phyloP scores from a whole-genome alignment of 2,113 vertebrate genomes.

The Lepisosteus oculatus region DNA sequence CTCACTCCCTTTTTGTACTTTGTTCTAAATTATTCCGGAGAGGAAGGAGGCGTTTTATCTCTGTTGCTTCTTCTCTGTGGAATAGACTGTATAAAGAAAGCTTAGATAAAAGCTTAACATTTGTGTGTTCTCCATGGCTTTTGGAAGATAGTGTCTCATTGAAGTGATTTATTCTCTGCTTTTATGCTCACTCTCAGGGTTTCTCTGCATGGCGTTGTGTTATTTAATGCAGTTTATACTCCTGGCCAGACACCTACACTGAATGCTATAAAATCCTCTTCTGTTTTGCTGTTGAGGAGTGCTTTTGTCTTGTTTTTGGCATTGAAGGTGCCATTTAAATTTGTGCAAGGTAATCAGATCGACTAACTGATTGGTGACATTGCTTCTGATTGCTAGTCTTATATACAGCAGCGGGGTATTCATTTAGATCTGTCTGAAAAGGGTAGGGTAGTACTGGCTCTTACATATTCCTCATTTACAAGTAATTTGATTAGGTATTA shows the following conservation, averaged over 20 bases:
- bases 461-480: too few species aligned
- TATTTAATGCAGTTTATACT: constrained; percentile 22
- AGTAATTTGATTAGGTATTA: too few species aligned
- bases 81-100: constrained; percentile 40
- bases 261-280: constrained; percentile 23
- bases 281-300: constrained; percentile 25
- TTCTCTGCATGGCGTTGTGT: too few species aligned
- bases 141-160: constrained; percentile 28
- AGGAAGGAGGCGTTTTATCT: constrained; percentile 44
- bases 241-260: constrained; percentile 19
- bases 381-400: background rate
- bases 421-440: too few species aligned
- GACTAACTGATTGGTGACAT: constrained; percentile 39
- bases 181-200: too few species aligned
- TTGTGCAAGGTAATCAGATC: constrained; percentile 29
- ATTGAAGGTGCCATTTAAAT: constrained; percentile 21
- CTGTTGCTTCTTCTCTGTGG: constrained; percentile 25
- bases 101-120: constrained; percentile 32
- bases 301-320: constrained; percentile 15
- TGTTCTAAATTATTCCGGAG: constrained; percentile 39
- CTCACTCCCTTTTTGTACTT: too few species aligned
- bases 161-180: constrained; percentile 47
- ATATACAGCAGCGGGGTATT: too few species aligned
- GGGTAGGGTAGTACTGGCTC: too few species aligned
- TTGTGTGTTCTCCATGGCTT: constrained; percentile 32